Conservation (phyloP, 2,113 vertebrate species). For the Steatornis caripensis region DNA sequence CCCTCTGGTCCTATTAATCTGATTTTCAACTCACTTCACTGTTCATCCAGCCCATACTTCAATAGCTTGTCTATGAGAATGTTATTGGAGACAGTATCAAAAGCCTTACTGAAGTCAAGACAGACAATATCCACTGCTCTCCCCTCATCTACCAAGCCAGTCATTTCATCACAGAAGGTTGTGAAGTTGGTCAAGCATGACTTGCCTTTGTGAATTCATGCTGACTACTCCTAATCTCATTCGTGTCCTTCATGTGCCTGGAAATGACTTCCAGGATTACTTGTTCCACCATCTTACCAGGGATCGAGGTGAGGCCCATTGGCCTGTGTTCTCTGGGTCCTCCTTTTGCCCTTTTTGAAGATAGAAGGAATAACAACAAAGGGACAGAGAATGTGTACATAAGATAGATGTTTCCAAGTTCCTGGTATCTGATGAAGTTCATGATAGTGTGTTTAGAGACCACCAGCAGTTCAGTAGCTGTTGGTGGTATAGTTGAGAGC, state of each 20-base stretch:
- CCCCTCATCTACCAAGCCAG: not conserved
- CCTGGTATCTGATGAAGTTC: not conserved
- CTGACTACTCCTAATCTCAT: not conserved
- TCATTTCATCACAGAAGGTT: not conserved
- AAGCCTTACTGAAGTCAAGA: not conserved
- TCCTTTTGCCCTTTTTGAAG: not conserved
- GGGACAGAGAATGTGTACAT: not conserved
- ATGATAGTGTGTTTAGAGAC: not conserved
- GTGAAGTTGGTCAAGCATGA: not conserved
- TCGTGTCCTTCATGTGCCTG: not conserved
- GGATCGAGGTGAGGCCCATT: fast-evolving
- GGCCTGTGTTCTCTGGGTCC: not conserved
- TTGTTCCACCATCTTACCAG: not conserved
- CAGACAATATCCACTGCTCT: not conserved
- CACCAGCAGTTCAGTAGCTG: not conserved
- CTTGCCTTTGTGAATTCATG: not conserved
- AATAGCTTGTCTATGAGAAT: not conserved
- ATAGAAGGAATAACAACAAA: not conserved
- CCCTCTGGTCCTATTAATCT: not conserved
- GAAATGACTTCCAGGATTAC: not conserved
- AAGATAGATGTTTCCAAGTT: not conserved
- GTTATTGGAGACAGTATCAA: not conserved
- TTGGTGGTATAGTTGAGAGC: not conserved
- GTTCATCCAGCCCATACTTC: not conserved
- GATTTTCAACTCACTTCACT: not conserved